A percentile compares a stretch with the other conserved stretches of the same genome.
These are phyloP conservation scores for Aphodius sticticus DNA, from an alignment of 2,888 invertebrate species.

Conservation along the genomic window DNA sequence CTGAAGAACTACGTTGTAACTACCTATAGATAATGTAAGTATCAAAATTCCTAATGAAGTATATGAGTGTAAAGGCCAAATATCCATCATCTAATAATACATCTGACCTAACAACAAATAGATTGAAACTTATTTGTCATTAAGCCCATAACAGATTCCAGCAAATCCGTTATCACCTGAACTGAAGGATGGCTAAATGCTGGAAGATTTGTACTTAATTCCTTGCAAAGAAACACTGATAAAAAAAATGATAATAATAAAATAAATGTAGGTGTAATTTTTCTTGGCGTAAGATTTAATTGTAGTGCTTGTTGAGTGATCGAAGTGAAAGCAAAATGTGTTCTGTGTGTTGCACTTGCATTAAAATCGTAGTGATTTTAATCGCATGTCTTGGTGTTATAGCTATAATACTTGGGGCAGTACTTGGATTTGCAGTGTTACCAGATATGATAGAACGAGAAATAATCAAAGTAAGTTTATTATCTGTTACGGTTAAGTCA, in stretches of 20 bases:
- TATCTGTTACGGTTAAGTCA: too few relatives aligned
- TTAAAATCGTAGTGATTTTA: slow-evolving; percentile 5
- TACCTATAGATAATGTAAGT: too few relatives aligned
- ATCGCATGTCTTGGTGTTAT: slow-evolving; percentile 11
- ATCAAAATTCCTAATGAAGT: too few relatives aligned
- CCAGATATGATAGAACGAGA: slow-evolving; percentile 22
- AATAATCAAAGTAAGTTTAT: slow-evolving; percentile 18
- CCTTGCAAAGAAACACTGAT: not conserved
- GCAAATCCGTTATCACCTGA: not conserved
- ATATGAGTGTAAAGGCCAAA: not conserved
- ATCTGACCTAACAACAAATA: not conserved
- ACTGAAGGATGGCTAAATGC: not conserved
- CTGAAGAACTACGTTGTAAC: too few relatives aligned
- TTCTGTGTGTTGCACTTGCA: slow-evolving; percentile 15
- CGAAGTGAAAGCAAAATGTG: slow-evolving; percentile 12
- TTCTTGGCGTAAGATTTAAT: too few relatives aligned
- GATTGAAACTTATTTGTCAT: not conserved
- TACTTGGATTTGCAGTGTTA: slow-evolving; percentile 22
- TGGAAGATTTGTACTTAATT: not conserved
- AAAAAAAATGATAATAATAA: not conserved
- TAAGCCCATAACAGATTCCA: not conserved
- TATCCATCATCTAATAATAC: not conserved
- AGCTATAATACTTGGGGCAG: slow-evolving; percentile 21
- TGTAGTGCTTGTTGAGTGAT: not conserved
- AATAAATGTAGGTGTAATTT: too few relatives aligned